Evolutionary conservation across 2,797 vertebrate species (phyloP).

Genomic region (Rallus crepitans): DNA sequence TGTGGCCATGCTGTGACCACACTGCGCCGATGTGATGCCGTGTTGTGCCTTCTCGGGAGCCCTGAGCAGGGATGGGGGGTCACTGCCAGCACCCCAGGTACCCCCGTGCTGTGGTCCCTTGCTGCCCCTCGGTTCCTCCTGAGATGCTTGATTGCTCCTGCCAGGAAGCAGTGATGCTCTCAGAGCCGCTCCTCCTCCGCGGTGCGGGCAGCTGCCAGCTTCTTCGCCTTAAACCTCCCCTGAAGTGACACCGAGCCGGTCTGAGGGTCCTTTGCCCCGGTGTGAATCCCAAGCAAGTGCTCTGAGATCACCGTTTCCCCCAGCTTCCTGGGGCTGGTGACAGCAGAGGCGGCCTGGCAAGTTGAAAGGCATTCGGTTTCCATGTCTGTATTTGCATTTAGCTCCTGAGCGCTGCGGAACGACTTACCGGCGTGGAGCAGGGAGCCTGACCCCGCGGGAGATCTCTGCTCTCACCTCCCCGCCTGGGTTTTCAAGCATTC

Average conservation of each 20-base stretch:
- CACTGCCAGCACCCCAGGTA: neutral
- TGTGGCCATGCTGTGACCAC: too few relatives aligned
- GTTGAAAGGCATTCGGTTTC: neutral
- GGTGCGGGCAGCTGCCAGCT: neutral
- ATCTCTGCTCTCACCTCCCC: neutral
- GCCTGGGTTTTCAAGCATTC: neutral
- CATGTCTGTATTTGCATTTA: neutral
- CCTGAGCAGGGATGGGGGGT: neutral
- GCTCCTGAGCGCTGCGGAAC: neutral
- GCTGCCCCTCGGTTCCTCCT: neutral
- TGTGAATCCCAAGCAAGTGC: neutral
- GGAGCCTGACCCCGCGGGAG: neutral
- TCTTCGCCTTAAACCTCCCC: neutral
- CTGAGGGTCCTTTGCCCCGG: neutral
- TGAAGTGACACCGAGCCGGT: accelerated
- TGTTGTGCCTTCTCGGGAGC: neutral
- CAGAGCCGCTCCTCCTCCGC: neutral
- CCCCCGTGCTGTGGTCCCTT: accelerated
- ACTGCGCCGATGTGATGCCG: neutral
- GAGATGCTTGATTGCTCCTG: neutral
- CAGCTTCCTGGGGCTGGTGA: accelerated
- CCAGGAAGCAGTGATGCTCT: neutral
- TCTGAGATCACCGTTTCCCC: neutral
- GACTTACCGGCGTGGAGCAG: neutral
- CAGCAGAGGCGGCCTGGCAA: accelerated